These are phyloP conservation scores for Leucoptera coffeella DNA, from an alignment of 2,888 invertebrate genomes.

Conservation along the genomic window DNA sequence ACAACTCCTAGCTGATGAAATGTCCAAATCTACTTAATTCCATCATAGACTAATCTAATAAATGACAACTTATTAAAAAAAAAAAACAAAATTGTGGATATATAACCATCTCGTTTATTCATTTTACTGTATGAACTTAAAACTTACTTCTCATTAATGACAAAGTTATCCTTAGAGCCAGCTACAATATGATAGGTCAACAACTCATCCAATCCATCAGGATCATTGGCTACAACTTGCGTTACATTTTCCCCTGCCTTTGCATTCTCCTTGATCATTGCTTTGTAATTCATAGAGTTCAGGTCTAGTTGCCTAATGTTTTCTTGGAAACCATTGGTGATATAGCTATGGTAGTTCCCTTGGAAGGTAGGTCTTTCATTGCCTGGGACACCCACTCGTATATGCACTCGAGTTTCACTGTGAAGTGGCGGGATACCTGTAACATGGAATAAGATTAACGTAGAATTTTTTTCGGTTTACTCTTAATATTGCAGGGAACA, in stretches of 20 bases:
- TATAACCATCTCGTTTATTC: too few species aligned
- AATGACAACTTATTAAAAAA: too few species aligned
- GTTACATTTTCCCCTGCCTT: constrained; percentile 63
- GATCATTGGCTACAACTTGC: constrained; percentile 67
- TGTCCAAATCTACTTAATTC: too few species aligned
- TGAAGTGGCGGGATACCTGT: constrained; percentile 57
- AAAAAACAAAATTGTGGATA: too few species aligned
- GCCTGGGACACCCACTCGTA: constrained; percentile 74
- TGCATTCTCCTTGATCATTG: constrained; percentile 65
- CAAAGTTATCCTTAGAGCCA: constrained; percentile 72
- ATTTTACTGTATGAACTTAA: too few species aligned
- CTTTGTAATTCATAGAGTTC: constrained; percentile 66
- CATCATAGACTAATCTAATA: too few species aligned
- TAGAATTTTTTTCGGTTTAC: too few species aligned
- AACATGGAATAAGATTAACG: too few species aligned
- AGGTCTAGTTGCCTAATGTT: constrained; percentile 40
- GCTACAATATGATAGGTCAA: constrained; percentile 64
- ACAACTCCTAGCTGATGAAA: too few species aligned
- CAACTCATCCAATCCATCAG: constrained; percentile 67
- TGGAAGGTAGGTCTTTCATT: constrained; percentile 76
- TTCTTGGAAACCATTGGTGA: constrained; percentile 26
- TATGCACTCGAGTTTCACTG: constrained; percentile 59
- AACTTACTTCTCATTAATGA: constrained; percentile 63
- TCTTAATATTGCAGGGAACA: too few species aligned
- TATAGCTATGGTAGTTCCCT: constrained; percentile 60